phyloP scores from a whole-genome alignment of 2,797 vertebrate genomes.

The Philypnodon macrostomus region DNA sequence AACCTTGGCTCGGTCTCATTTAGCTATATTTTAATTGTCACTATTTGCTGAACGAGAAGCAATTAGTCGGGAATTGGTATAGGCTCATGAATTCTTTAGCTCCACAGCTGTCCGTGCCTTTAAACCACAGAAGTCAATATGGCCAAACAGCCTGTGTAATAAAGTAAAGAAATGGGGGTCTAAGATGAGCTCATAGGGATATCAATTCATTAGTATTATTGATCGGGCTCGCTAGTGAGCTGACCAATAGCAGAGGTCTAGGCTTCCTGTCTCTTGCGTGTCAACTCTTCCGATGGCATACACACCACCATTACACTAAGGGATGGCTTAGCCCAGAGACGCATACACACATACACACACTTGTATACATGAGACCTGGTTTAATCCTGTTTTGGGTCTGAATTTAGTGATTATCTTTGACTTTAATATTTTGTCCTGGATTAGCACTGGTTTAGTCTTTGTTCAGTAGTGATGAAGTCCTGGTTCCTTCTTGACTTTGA shows the following conservation, averaged over 20 bases:
- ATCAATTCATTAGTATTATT: slow-evolving; percentile 57
- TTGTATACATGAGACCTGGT: no score
- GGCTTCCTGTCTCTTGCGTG: slow-evolving; percentile 19
- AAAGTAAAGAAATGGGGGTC: slow-evolving; percentile 30
- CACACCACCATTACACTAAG: no score
- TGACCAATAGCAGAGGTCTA: slow-evolving; percentile 34
- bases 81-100: slow-evolving; percentile 22
- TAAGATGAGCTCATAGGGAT: slow-evolving; percentile 40
- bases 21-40: slow-evolving; percentile 25
- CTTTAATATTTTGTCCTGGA: no score
- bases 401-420: no score
- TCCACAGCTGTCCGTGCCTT: slow-evolving; percentile 15
- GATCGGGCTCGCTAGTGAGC: slow-evolving; percentile 39
- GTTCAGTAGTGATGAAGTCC: no score
- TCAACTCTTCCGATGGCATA: slow-evolving; percentile 16
- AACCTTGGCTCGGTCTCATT: slow-evolving; percentile 6
- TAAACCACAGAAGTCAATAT: slow-evolving; percentile 1
- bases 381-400: no score
- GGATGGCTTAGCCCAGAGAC: no score
- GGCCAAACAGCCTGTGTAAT: slow-evolving; percentile 41
- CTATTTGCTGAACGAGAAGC: slow-evolving; percentile 37
- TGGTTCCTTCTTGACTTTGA: no score
- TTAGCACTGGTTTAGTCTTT: no score
- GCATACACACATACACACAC: no score
- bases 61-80: slow-evolving; percentile 38